These are phyloP conservation scores for Urocolius indicus DNA, from an alignment of 2,113 vertebrate species.

Conservation along the genomic window DNA sequence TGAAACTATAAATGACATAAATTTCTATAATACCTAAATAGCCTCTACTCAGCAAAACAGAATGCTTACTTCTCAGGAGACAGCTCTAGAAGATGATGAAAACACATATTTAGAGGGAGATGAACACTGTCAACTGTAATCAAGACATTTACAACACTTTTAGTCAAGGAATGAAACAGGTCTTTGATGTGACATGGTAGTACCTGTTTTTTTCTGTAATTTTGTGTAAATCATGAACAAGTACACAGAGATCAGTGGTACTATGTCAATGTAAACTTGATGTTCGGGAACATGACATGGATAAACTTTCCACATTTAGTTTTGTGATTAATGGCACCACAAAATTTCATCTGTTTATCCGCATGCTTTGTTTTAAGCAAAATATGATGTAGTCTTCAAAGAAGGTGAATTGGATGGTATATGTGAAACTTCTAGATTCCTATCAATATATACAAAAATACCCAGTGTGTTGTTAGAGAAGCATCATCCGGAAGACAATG, in stretches of 20 bases:
- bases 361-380: neutral
- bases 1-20: constrained; percentile 16
- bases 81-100: neutral
- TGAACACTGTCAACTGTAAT: neutral
- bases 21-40: constrained; percentile 17
- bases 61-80: constrained; percentile 18
- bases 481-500: neutral
- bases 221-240: neutral
- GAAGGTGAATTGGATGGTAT: neutral
- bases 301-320: neutral
- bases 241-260: neutral
- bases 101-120: neutral
- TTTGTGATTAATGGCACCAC: neutral
- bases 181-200: neutral
- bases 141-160: neutral
- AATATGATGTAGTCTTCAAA: neutral
- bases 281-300: neutral
- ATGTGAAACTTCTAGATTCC: neutral
- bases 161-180: neutral
- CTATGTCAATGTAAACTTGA: neutral
- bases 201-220: neutral
- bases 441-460: neutral
- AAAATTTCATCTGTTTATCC: neutral
- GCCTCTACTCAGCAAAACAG: constrained; percentile 29
- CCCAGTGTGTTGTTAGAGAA: neutral